Evolutionary conservation across 2,797 vertebrate genomes (phyloP).

Genomic region (Sparus aurata): DNA sequence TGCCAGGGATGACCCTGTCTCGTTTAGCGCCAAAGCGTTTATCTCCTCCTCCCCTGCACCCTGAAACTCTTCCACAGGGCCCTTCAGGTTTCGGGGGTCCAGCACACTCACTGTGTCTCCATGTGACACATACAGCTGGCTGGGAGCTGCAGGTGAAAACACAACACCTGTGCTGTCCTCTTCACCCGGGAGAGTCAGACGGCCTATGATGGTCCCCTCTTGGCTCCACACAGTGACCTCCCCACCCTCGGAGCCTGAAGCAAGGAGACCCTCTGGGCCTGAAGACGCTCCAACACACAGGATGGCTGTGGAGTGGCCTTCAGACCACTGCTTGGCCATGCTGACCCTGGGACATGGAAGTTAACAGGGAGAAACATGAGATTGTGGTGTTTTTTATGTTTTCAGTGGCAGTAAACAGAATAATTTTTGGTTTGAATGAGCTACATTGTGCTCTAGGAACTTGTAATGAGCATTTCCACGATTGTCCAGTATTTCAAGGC

Average conservation of each 20-base stretch:
- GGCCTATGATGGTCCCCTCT: slow-evolving; percentile 81
- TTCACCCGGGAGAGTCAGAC: slow-evolving; percentile 73
- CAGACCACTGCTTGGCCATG: slow-evolving; percentile 90
- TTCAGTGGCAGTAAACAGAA: too few relatives aligned
- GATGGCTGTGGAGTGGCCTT: slow-evolving; percentile 88
- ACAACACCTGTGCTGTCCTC: slow-evolving; percentile 88
- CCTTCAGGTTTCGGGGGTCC: slow-evolving; percentile 88
- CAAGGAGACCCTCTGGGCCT: slow-evolving; percentile 86
- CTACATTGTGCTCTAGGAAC: too few relatives aligned
- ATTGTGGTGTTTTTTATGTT: background rate
- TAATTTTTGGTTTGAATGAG: too few relatives aligned
- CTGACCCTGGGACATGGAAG: slow-evolving; percentile 37
- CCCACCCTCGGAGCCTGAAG: slow-evolving; percentile 92
- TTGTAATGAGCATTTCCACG: too few relatives aligned
- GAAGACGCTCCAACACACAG: slow-evolving; percentile 86
- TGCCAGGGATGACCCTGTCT: slow-evolving; percentile 87
- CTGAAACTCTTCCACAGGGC: slow-evolving; percentile 80
- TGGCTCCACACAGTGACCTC: slow-evolving; percentile 90
- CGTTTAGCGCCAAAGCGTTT: slow-evolving; percentile 91
- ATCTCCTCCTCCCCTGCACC: slow-evolving; percentile 93
- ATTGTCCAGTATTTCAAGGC: too few relatives aligned
- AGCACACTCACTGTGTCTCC: slow-evolving; percentile 89
- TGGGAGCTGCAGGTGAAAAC: slow-evolving; percentile 84
- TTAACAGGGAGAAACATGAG: background rate
- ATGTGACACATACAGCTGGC: slow-evolving; percentile 88